phyloP scores from a whole-genome alignment of 2,797 vertebrate species.

The Cyclopterus lumpus region DNA sequence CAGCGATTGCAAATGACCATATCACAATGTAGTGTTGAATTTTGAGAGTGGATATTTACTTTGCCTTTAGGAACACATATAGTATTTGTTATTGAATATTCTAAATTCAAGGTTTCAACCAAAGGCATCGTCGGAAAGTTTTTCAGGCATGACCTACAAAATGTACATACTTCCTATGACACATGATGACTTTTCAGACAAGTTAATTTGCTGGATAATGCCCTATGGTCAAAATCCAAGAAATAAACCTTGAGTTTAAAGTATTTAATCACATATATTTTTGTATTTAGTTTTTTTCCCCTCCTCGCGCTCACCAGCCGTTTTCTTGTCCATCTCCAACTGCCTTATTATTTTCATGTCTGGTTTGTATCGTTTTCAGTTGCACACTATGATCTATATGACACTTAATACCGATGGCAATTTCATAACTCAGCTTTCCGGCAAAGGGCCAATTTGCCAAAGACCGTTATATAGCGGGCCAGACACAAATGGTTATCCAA shows the following conservation, averaged over 20 bases:
- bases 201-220: background rate
- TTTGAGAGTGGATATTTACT: background rate
- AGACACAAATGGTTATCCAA: conserved; percentile 8
- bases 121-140: background rate
- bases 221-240: background rate
- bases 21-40: background rate
- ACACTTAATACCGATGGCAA: conserved; percentile 64
- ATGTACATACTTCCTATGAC: background rate
- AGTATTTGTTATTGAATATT: background rate
- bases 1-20: background rate
- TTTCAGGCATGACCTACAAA: background rate
- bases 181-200: background rate
- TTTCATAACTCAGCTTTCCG: conserved; percentile 55
- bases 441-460: conserved; percentile 25
- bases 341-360: conserved; percentile 55
- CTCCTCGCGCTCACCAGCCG: conserved; percentile 28
- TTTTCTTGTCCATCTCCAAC: conserved; percentile 53
- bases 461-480: conserved; percentile 8
- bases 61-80: background rate
- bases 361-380: conserved; percentile 62
- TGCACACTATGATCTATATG: conserved; percentile 55
- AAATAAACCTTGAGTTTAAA: background rate
- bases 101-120: background rate
- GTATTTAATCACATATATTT: background rate
- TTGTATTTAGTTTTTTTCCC: background rate